phyloP scores from a whole-genome alignment of 2,797 vertebrate species.

The Bucorvus abyssinicus region DNA sequence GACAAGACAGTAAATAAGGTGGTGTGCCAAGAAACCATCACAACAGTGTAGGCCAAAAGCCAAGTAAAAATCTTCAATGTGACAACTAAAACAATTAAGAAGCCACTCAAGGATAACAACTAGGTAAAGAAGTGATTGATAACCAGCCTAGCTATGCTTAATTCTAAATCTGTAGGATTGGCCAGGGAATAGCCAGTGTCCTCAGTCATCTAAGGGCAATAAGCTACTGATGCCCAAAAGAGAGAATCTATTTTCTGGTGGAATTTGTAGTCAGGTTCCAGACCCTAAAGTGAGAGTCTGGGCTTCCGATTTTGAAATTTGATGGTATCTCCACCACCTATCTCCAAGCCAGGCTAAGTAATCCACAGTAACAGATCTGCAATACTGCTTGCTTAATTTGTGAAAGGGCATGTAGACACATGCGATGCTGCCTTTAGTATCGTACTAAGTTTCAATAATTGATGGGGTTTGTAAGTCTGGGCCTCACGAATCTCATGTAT shows the following conservation, averaged over 20 bases:
- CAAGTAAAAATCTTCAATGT: background rate
- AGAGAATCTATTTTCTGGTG: background rate
- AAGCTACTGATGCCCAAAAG: background rate
- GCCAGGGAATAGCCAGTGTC: background rate
- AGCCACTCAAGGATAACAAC: background rate
- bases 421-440: background rate
- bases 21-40: background rate
- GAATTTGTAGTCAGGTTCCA: background rate
- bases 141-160: background rate
- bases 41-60: background rate
- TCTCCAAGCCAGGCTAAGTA: background rate
- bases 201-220: background rate
- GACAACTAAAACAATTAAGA: background rate
- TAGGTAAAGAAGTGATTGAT: background rate
- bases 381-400: background rate
- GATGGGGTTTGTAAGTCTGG: background rate
- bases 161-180: background rate
- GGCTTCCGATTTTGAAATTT: background rate
- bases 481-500: background rate
- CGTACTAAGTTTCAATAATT: background rate
- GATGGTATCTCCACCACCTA: background rate
- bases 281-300: background rate
- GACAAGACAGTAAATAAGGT: background rate
- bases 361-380: background rate
- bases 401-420: background rate